These are phyloP conservation scores for Acronicta leporina DNA, from an alignment of 2,888 invertebrate genomes.

Conservation along the genomic window DNA sequence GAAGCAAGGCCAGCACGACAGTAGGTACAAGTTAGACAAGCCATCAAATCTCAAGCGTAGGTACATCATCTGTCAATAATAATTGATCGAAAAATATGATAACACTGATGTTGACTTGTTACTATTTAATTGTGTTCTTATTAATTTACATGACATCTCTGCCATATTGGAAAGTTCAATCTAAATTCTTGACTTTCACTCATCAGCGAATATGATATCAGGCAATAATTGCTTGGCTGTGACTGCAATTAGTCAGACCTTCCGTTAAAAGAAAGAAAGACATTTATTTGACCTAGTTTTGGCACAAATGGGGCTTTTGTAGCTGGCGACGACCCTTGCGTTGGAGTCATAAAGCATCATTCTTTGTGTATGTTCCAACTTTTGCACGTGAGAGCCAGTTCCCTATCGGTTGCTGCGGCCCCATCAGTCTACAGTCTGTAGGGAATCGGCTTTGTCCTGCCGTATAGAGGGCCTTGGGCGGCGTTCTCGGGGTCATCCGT, in stretches of 20 bases:
- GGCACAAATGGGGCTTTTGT: too few relatives aligned
- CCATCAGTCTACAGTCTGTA: too few relatives aligned
- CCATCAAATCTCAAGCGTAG: neutral
- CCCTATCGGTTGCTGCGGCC: too few relatives aligned
- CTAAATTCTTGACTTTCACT: constrained; percentile 52
- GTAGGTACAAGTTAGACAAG: neutral
- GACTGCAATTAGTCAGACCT: constrained; percentile 6
- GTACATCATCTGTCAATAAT: constrained; percentile 23
- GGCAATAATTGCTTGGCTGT: constrained; percentile 7
- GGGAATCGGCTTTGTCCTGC: too few relatives aligned
- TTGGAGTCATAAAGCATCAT: too few relatives aligned
- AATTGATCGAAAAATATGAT: constrained; percentile 35
- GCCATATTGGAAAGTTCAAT: constrained; percentile 52
- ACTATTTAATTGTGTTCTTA: constrained; percentile 43
- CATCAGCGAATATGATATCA: constrained; percentile 35
- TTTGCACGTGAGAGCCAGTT: too few relatives aligned
- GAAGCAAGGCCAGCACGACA: neutral
- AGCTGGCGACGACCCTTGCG: too few relatives aligned
- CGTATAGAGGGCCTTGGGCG: too few relatives aligned
- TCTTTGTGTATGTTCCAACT: too few relatives aligned
- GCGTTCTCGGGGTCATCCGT: too few relatives aligned
- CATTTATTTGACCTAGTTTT: too few relatives aligned
- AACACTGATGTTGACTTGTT: constrained; percentile 42
- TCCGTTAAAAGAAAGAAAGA: too few relatives aligned
- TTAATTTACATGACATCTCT: constrained; percentile 51